Base-by-base conservation (phyloP, 2,797 vertebrate species). In the Myripristis murdjan region DNA sequence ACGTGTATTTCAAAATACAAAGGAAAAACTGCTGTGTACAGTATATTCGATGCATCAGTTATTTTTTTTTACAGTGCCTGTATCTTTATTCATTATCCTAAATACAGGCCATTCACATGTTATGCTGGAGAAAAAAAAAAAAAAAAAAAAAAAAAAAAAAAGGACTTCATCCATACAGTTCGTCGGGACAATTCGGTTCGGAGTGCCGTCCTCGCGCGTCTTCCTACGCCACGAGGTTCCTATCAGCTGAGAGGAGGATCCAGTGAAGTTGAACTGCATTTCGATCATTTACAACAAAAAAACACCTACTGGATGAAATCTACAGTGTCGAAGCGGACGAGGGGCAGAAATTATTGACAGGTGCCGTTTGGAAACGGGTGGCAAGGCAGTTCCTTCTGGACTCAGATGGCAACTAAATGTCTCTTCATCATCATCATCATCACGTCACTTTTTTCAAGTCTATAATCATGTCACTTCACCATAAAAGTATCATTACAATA, bases 51-150 rank as follows among this genome's bases (percentile, higher is more conserved):
- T 70, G 48, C 26, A 71, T 46, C 73, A 68, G 47, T 79, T 88
- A 86, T 81, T 80, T 81, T 84, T n/a, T n/a, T n/a, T n/a, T n/a
- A 85, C 92, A 94, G 93, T 93, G 92, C 93, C 92, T 90, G 91
- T 70, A 90, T 66, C 66, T 79, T 73, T 33, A 64, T 55, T 53
- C 5, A 71, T 78, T 15, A 56, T 69, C 75, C 64, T 11, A 43
- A 59, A 78, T 64, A 6, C 64, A 12, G 53, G 73, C 70, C 28
- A 24, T 59, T 84, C 72, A 70, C 18, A 51, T 2, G 31, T 44
- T 64, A 83, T 15, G 62, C 73, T 28, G 49, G n/a, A n/a, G n/a
- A n/a, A n/a, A n/a, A n/a, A n/a, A n/a, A n/a, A n/a, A n/a, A n/a
- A n/a, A n/a, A n/a, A n/a, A n/a, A n/a, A n/a, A n/a, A n/a, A n/a